A percentile compares a stretch with the other conserved stretches of the same genome.
phyloP scores from a whole-genome alignment of 2,113 vertebrate species.

The Rhabdomys dilectus region DNA sequence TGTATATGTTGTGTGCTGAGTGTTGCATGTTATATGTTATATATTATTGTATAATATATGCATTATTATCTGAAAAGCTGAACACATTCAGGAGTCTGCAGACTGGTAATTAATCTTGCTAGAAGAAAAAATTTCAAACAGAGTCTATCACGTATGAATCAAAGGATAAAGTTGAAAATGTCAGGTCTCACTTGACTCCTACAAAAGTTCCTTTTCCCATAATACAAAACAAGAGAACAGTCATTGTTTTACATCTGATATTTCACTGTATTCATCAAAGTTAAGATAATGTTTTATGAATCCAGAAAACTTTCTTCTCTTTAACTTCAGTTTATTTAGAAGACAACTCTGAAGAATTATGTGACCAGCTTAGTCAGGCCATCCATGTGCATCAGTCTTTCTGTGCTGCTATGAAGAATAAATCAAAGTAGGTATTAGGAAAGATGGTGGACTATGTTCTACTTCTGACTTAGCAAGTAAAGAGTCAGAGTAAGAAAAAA shows the following conservation, averaged over 20 bases:
- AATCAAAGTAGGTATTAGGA: no score
- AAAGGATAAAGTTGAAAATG: not conserved
- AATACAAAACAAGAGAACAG: not conserved
- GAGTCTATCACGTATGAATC: not conserved
- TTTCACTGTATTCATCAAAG: not conserved
- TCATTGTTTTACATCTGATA: not conserved
- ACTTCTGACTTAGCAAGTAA: not conserved
- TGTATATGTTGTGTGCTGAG: no score
- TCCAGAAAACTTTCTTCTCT: not conserved
- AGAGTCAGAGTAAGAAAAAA: not conserved
- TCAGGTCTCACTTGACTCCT: not conserved
- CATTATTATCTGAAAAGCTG: not conserved
- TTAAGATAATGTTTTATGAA: constrained; percentile 11
- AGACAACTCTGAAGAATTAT: not conserved
- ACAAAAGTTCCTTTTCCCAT: not conserved
- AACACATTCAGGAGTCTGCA: not conserved
- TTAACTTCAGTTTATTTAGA: not conserved
- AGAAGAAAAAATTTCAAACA: constrained; percentile 33
- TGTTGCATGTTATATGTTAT: no score
- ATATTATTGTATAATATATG: not conserved
- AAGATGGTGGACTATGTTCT: not conserved
- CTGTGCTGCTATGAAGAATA: not conserved
- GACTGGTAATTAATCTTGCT: not conserved
- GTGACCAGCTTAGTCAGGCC: not conserved
- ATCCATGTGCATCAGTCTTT: not conserved